Conservation (phyloP, 2,888 invertebrate genomes). For the Euproctis similis region DNA sequence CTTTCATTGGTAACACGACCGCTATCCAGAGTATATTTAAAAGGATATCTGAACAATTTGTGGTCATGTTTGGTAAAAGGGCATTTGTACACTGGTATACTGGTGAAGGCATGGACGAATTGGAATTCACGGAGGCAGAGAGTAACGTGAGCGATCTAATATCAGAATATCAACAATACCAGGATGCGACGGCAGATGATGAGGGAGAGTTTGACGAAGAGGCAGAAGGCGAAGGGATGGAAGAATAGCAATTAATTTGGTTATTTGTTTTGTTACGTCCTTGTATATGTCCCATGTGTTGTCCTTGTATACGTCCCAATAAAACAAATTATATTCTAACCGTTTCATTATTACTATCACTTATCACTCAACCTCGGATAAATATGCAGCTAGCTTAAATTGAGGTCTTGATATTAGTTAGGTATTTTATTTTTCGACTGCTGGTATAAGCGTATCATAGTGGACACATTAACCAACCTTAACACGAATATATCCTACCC, state of each 20-base stretch:
- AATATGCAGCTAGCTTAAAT: no score
- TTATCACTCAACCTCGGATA: no score
- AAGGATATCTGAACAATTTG: conserved; percentile 89
- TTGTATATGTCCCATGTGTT: conserved; percentile 30
- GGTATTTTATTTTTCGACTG: no score
- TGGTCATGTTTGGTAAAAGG: conserved; percentile 95
- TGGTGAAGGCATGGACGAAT: conserved; percentile 94
- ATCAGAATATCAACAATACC: conserved; percentile 86
- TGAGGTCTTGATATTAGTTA: no score
- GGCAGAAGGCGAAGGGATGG: conserved; percentile 69
- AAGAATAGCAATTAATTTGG: conserved; percentile 44
- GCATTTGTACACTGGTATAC: conserved; percentile 98
- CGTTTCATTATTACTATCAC: no score
- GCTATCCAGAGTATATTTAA: conserved; percentile 92
- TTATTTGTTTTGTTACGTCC: conserved; percentile 39
- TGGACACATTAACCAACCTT: no score
- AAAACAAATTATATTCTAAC: not conserved
- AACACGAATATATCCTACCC: no score
- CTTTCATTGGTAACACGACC: conserved; percentile 91
- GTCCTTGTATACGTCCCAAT: not conserved
- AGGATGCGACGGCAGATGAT: conserved; percentile 76
- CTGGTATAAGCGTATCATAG: no score
- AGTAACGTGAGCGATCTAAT: conserved; percentile 87
- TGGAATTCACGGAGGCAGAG: conserved; percentile 94
- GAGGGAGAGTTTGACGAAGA: conserved; percentile 75